phyloP scores from a whole-genome alignment of 1,140 invertebrate genomes.

The Lithobius niger region DNA sequence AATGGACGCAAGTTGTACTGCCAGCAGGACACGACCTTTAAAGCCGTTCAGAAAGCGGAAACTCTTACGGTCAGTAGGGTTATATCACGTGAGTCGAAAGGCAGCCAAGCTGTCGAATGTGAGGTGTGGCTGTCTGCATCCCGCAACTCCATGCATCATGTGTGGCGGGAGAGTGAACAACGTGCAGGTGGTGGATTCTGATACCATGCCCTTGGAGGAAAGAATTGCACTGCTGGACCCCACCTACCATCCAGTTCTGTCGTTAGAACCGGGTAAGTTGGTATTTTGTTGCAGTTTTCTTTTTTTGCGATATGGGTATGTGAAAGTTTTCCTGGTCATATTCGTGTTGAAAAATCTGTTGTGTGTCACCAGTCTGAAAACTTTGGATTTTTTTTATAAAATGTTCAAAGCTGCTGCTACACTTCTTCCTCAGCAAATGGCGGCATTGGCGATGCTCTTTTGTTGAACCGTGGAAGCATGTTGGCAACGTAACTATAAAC shows the following conservation, averaged over 20 bases:
- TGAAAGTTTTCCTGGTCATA: not conserved
- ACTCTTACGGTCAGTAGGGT: slow-evolving; percentile 27
- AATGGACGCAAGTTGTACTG: slow-evolving; percentile 8
- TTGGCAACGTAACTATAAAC: no score
- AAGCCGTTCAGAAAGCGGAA: slow-evolving; percentile 53
- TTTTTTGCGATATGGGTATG: not conserved
- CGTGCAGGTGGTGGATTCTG: slow-evolving; percentile 41
- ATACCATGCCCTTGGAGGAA: slow-evolving; percentile 42
- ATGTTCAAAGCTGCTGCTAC: no score
- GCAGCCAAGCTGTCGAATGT: slow-evolving; percentile 43
- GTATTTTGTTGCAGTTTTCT: slow-evolving; percentile 7
- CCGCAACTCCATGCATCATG: slow-evolving; percentile 51
- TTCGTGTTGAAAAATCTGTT: not conserved
- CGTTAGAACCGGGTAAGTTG: slow-evolving; percentile 44
- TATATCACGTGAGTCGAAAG: slow-evolving; percentile 27
- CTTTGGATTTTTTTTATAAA: not conserved
- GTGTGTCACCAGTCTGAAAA: no score
- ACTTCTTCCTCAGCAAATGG: no score
- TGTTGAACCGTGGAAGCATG: no score
- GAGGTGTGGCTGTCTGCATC: slow-evolving; percentile 55
- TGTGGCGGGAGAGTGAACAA: slow-evolving; percentile 63
- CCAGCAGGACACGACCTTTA: slow-evolving; percentile 44
- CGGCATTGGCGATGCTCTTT: no score
- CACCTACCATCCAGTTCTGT: slow-evolving; percentile 73
- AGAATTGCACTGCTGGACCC: slow-evolving; percentile 65